A percentile compares a stretch with the other conserved stretches of the same genome.
Conservation (phyloP, 2,797 vertebrate species). For the Agapornis canus region DNA sequence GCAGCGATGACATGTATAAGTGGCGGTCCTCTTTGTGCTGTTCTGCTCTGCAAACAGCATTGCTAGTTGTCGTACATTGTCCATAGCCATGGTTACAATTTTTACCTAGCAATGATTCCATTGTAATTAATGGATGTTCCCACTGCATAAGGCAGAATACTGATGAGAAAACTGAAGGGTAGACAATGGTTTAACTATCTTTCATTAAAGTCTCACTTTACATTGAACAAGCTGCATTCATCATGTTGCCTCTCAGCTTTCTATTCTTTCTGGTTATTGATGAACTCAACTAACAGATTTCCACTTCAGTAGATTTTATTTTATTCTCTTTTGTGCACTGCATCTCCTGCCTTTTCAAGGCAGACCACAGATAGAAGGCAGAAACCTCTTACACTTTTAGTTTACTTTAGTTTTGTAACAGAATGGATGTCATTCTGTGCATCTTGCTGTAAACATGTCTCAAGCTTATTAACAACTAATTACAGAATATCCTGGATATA, state of each 20-base stretch:
- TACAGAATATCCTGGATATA: background rate
- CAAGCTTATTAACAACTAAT: background rate
- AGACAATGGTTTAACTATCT: conserved; percentile 14
- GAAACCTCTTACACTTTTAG: background rate
- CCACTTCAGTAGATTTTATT: background rate
- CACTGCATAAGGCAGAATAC: conserved; percentile 21
- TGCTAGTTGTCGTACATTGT: background rate
- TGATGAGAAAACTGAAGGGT: conserved; percentile 9
- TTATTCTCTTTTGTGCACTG: background rate
- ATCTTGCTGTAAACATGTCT: background rate
- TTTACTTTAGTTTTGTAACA: background rate
- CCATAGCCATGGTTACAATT: conserved; percentile 55
- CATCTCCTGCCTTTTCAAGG: background rate
- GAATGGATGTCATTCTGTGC: background rate
- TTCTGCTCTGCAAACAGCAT: background rate
- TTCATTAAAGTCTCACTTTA: background rate
- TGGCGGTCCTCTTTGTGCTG: background rate
- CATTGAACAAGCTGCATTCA: background rate
- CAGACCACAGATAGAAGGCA: background rate
- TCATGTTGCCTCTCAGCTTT: background rate
- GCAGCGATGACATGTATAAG: background rate
- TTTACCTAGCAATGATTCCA: conserved; percentile 31
- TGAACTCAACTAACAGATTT: background rate
- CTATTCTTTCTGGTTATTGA: background rate
- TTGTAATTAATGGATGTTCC: conserved; percentile 44